Conservation (phyloP, 2,113 vertebrate genomes). For the Sylvia atricapilla region DNA sequence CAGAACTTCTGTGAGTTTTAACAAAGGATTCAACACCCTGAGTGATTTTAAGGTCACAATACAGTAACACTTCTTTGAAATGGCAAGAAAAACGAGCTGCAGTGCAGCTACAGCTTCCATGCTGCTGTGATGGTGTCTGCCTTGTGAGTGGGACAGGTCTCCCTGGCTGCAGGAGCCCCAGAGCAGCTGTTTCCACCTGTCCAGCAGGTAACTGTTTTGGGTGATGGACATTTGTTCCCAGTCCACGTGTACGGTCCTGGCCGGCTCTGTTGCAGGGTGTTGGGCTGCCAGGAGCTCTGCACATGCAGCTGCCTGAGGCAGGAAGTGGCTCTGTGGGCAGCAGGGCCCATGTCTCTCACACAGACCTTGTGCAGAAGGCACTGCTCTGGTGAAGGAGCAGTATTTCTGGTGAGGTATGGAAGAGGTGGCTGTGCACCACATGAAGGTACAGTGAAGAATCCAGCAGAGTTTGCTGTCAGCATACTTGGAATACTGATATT, state of each 20-base stretch:
- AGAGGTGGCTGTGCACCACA: not conserved
- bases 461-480: not conserved
- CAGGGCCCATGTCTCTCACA: not conserved
- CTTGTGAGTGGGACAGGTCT: not conserved
- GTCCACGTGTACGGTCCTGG: fast-evolving
- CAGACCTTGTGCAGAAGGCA: not conserved
- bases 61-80: not conserved
- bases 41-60: not conserved
- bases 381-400: fast-evolving
- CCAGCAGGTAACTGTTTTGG: not conserved
- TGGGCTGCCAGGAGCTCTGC: not conserved
- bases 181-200: not conserved
- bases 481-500: not conserved
- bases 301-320: fast-evolving
- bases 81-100: not conserved
- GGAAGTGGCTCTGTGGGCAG: constrained; percentile 15
- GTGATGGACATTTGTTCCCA: fast-evolving
- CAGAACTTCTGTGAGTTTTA: not conserved
- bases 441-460: not conserved
- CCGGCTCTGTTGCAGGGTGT: not conserved
- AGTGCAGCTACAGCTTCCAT: not conserved
- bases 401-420: not conserved
- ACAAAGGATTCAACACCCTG: not conserved
- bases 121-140: fast-evolving
- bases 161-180: not conserved